A percentile compares a stretch with the other conserved stretches of the same genome.
Conservation (phyloP, 2,888 invertebrate genomes). For the Sphaeridia pumilis region DNA sequence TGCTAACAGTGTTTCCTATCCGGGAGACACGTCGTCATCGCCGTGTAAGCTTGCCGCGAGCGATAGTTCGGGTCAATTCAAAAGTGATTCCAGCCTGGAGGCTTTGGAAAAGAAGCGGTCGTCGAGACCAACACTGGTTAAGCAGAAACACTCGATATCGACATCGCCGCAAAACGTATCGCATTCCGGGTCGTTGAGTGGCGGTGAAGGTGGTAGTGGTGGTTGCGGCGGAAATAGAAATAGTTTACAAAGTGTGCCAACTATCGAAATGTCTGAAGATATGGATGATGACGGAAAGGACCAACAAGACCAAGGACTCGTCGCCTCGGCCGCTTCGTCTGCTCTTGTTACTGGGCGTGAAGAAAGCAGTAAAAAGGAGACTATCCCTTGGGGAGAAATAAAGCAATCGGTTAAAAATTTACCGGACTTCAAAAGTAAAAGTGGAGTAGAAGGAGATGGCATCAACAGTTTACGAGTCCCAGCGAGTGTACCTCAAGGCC, state of each 20-base stretch:
- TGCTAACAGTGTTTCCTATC: slow-evolving; percentile 17
- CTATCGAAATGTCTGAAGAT: neutral
- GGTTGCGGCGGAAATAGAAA: neutral
- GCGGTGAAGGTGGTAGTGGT: neutral
- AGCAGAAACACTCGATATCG: slow-evolving; percentile 67
- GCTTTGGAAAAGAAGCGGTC: slow-evolving; percentile 2
- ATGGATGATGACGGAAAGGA: too few species aligned
- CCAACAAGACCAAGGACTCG: too few species aligned
- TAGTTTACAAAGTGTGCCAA: neutral
- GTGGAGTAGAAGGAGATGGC: neutral
- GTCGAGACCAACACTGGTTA: slow-evolving; percentile 56
- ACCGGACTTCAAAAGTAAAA: slow-evolving; percentile 49
- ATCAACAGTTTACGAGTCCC: neutral
- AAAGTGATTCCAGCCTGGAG: slow-evolving; percentile 10
- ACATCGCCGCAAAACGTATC: slow-evolving; percentile 1
- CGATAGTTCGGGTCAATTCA: slow-evolving; percentile 3
- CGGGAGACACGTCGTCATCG: slow-evolving; percentile 23
- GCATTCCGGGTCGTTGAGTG: neutral
- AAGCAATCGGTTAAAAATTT: slow-evolving; percentile 52
- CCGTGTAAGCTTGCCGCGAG: neutral
- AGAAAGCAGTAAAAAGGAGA: slow-evolving; percentile 37
- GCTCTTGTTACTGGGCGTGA: neutral
- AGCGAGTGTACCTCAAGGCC: neutral
- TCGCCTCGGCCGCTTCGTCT: neutral
- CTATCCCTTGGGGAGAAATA: slow-evolving; percentile 49